Percentiles rank a stretch among this genome's conserved stretches.
These are phyloP conservation scores for Smutsia gigantea DNA, from an alignment of 2,797 vertebrate species.

Conservation along the genomic window DNA sequence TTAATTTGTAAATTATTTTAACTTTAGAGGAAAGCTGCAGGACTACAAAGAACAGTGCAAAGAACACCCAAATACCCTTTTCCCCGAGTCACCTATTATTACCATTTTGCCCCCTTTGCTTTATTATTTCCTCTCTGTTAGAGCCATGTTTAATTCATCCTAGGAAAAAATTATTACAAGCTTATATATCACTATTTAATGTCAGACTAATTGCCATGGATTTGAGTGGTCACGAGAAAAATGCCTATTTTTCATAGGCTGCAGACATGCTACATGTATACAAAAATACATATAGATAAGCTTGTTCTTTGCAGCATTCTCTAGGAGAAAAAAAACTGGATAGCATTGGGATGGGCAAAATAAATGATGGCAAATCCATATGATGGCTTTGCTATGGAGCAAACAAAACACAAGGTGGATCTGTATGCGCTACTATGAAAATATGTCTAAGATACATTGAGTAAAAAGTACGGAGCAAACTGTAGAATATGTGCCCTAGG, in stretches of 20 bases:
- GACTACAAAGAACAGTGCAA: background rate
- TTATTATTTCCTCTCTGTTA: background rate
- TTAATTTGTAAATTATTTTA: slow-evolving; percentile 42
- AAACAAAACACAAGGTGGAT: background rate
- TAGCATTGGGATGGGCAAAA: background rate
- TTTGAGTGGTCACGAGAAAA: slow-evolving; percentile 20
- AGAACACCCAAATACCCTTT: background rate
- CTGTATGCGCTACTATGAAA: background rate
- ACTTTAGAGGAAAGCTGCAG: background rate
- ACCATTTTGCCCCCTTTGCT: background rate
- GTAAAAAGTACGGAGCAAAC: background rate
- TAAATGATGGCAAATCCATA: background rate
- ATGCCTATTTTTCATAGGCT: background rate
- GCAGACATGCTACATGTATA: background rate
- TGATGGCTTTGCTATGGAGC: background rate
- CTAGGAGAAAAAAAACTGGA: background rate
- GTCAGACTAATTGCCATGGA: background rate
- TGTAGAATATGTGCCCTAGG: background rate
- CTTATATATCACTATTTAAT: background rate
- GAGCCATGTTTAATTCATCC: background rate
- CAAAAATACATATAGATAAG: background rate
- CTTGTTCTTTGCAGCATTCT: background rate
- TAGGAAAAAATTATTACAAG: background rate
- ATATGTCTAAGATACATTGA: background rate
- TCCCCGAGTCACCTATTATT: background rate